These are phyloP conservation scores for Cosmorhoe ocellata DNA, from an alignment of 2,888 invertebrate species.

Conservation along the genomic window DNA sequence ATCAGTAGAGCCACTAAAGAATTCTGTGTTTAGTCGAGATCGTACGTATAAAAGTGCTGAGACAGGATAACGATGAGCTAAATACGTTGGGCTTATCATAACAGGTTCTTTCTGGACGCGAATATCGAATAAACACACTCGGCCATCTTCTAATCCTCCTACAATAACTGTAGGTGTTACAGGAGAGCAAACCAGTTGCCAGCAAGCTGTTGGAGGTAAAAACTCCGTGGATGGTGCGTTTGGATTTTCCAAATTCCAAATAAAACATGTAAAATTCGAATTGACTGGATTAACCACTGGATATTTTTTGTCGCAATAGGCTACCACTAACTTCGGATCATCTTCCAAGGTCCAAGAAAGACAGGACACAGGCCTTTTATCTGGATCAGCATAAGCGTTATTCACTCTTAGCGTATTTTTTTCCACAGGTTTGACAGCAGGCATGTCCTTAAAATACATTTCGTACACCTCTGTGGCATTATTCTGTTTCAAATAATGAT, in stretches of 20 bases:
- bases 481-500: constrained; percentile 86
- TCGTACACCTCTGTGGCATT: constrained; percentile 89
- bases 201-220: constrained; percentile 49
- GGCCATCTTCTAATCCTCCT: constrained; percentile 56
- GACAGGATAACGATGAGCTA: constrained; percentile 74
- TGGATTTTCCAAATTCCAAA: constrained; percentile 83
- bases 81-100: constrained; percentile 79
- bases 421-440: constrained; percentile 68
- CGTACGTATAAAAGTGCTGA: constrained; percentile 79
- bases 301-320: constrained; percentile 75
- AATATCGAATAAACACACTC: constrained; percentile 85
- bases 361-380: constrained; percentile 72
- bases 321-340: constrained; percentile 83
- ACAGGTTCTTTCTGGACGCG: constrained; percentile 88
- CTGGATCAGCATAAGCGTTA: constrained; percentile 84
- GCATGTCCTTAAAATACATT: constrained; percentile 84
- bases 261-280: constrained; percentile 78
- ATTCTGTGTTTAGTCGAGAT: constrained; percentile 82
- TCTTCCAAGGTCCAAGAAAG: constrained; percentile 86
- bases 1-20: constrained; percentile 84
- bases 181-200: constrained; percentile 54
- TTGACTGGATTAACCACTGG: constrained; percentile 38
- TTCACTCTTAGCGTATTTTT: constrained; percentile 77
- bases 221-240: constrained; percentile 39
- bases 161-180: constrained; percentile 42